Evolutionary conservation across 2,113 vertebrate species (phyloP), one percentile per base, ranked within the genome.

Genomic region (Rhinolophus ferrumequinum): DNA sequence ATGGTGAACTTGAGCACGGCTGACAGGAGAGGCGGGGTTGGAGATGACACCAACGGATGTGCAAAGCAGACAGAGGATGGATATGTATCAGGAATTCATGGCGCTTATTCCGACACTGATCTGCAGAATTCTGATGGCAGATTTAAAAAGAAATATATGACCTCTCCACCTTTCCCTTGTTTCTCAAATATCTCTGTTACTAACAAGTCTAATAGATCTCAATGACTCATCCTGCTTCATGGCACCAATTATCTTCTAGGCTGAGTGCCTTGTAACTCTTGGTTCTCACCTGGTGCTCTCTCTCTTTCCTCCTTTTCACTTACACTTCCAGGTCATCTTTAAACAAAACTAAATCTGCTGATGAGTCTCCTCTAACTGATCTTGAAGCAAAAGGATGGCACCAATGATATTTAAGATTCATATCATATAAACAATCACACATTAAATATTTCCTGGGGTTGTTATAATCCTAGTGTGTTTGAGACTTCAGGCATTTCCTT

Each of bases 31-130:
- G 22, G 26, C 6, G 16, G 6, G 2, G 7, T 0, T 50, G 41
- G 2, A 54, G 30, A 41, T 8, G 77, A 50, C 2, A 7, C 7
- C 9, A 2, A 2, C 0, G 0, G 10, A 28, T 38, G 2, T 69
- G 33, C 5, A 33, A 35, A 64, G 19, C 2, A 13, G 15, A 69
- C n/a, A 5, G 2, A 44, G 21, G 22, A 50, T n/a, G 5, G 1
- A 9, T 13, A 18, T 19, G 3, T 22, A n/a, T 35, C 26, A 90
- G 24, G n/a, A 90, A 85, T 7, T 1, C 19, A 3, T 18, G 28
- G 26, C 12, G 64, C 24, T 80, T 85, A 41, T 16, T 69, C 8
- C 21, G 64, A n/a, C 0, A 26, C 8, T 33, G 16, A n/a, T 30
- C 30, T 85, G 50, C 21, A 91, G 18, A 81, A 84, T 69, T 93